phyloP scores from a whole-genome alignment of 2,888 invertebrate species.

The Calephelis perditalis region DNA sequence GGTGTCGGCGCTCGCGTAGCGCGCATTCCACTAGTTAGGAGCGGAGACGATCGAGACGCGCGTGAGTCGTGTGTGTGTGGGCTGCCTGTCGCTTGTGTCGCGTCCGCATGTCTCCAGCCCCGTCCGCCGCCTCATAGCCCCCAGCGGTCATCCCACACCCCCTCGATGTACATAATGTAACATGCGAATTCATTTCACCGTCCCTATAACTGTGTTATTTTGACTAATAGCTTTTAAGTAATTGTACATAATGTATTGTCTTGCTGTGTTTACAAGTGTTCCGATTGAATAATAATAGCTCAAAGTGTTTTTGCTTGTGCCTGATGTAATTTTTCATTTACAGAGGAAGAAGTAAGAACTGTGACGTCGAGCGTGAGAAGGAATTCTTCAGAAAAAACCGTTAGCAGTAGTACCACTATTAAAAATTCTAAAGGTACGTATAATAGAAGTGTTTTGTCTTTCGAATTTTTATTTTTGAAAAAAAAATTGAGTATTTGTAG shows the following conservation, averaged over 20 bases:
- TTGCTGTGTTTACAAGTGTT: conserved; percentile 51
- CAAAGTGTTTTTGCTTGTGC: conserved; percentile 32
- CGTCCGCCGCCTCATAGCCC: conserved; percentile 33
- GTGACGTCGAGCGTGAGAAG: conserved; percentile 70
- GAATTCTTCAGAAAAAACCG: conserved; percentile 75
- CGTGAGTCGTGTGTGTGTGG: conserved; percentile 77
- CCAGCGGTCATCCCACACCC: conserved; percentile 28
- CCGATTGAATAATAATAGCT: conserved; percentile 34
- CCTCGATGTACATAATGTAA: conserved; percentile 59
- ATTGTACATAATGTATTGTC: conserved; percentile 46
- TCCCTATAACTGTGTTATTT: conserved; percentile 68
- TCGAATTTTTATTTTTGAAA: no score
- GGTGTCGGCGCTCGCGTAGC: conserved; percentile 80
- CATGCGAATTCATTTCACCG: conserved; percentile 56
- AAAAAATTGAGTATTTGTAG: no score
- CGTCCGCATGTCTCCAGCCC: conserved; percentile 45
- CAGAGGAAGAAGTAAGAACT: conserved; percentile 71
- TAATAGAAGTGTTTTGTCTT: no score
- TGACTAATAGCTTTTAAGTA: conserved; percentile 72
- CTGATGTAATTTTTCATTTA: conserved; percentile 30
- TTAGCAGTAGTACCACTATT: conserved; percentile 78
- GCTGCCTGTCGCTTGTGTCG: conserved; percentile 62
- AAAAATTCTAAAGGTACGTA: conserved; percentile 77
- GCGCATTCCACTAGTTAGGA: conserved; percentile 67
- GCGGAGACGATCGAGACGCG: conserved; percentile 70